A percentile compares a stretch with the other conserved stretches of the same genome.
Conservation (phyloP, 2,888 invertebrate genomes). For the Horisme vitalbata region DNA sequence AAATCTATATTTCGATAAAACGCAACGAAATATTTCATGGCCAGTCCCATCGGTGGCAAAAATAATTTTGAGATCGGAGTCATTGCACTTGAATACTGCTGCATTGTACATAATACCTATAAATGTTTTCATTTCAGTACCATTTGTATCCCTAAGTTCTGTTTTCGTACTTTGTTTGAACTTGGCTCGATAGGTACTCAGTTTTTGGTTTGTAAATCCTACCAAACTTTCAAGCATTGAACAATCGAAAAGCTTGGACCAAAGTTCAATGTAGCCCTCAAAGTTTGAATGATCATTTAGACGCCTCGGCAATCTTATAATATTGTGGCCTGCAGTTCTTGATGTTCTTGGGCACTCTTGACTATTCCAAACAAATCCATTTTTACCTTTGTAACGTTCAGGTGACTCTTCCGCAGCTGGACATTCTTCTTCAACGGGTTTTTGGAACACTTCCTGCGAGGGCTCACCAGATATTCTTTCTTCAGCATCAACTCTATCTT, state of each 20-base stretch:
- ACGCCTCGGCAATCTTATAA: neutral
- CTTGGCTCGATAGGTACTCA: constrained; percentile 22
- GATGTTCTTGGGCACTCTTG: constrained; percentile 3
- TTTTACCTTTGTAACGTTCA: constrained; percentile 2
- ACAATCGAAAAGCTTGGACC: neutral
- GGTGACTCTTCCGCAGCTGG: neutral
- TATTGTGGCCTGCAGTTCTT: constrained; percentile 2
- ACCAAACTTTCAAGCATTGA: neutral
- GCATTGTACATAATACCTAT: constrained; percentile 26
- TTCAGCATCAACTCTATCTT: too few species aligned
- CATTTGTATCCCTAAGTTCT: constrained; percentile 26
- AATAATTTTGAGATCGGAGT: constrained; percentile 18
- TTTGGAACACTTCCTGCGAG: neutral
- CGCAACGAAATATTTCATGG: constrained; percentile 29
- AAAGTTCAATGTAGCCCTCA: neutral
- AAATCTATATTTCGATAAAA: constrained; percentile 21
- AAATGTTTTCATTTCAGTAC: constrained; percentile 25
- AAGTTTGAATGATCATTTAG: neutral
- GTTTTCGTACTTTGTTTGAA: constrained; percentile 20
- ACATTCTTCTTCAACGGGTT: neutral
- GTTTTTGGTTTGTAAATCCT: constrained; percentile 27
- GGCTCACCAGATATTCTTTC: too few species aligned
- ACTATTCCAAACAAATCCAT: constrained; percentile 4
- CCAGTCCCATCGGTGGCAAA: constrained; percentile 30
- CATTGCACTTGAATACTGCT: constrained; percentile 28